Conservation (phyloP, 2,113 vertebrate genomes). For the Amia ocellicauda region DNA sequence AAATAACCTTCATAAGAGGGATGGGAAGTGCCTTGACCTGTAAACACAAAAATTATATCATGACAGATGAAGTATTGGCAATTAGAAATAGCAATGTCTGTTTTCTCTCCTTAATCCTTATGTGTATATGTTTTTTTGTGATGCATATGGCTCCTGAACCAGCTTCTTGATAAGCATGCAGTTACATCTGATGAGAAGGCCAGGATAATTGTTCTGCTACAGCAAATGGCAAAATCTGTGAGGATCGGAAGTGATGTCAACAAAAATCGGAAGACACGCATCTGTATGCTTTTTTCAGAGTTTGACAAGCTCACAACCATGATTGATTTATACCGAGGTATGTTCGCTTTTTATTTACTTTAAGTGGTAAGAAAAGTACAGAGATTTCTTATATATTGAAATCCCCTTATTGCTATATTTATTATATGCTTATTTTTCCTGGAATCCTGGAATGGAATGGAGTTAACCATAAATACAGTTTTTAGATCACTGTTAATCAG, state of each 20-base stretch:
- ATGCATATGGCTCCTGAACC: neutral
- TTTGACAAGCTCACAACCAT: conserved; percentile 11
- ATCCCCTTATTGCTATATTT: conserved; percentile 6
- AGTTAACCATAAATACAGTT: conserved; percentile 14
- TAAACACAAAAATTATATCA: too few species aligned
- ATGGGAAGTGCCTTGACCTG: too few species aligned
- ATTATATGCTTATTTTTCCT: conserved; percentile 5
- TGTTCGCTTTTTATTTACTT: conserved; percentile 6
- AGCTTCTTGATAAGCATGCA: conserved; percentile 1
- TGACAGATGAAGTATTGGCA: too few species aligned
- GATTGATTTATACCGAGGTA: conserved; percentile 13
- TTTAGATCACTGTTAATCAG: conserved; percentile 15
- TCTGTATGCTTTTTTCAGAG: conserved; percentile 6
- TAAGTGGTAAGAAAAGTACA: conserved; percentile 3
- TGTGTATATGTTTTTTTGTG: neutral
- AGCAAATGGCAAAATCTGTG: neutral
- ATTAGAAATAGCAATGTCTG: too few species aligned
- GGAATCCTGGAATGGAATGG: neutral
- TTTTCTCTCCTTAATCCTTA: too few species aligned
- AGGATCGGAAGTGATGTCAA: too few species aligned
- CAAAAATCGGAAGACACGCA: too few species aligned
- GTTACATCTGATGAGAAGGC: conserved; percentile 16
- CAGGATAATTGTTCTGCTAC: conserved; percentile 5
- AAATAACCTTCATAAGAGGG: too few species aligned
- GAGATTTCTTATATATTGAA: conserved; percentile 8